Percentiles rank a stretch among this genome's conserved stretches.
Evolutionary conservation across 1,140 invertebrate species (phyloP).

Genomic region (Macrotrachela quadricornifera): DNA sequence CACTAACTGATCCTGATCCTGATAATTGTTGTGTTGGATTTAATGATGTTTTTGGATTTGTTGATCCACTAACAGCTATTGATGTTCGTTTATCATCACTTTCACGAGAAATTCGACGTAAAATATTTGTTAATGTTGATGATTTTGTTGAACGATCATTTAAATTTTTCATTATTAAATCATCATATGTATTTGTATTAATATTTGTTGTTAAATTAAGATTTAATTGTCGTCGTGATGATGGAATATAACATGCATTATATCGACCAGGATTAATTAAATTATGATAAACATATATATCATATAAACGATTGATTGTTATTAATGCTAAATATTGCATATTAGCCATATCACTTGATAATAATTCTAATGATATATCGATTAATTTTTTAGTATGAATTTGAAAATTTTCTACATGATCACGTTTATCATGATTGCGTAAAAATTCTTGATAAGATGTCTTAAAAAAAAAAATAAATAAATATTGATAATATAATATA

Average conservation of each 20-base stretch:
- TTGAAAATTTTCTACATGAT: conserved; percentile 3
- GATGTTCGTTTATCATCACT: background rate
- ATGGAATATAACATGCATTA: conserved; percentile 4
- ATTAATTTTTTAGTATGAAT: background rate
- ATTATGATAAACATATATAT: conserved; percentile 6
- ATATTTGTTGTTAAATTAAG: background rate
- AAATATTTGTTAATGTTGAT: background rate
- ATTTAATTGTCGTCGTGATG: background rate
- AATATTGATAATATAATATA: no score
- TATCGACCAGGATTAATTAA: conserved; percentile 6
- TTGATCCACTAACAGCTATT: background rate
- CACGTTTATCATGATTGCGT: background rate
- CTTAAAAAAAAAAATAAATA: background rate
- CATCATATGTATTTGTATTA: background rate
- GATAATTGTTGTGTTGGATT: no score
- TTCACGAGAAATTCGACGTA: background rate
- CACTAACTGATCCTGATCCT: no score
- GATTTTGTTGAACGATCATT: background rate
- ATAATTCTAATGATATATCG: conserved; percentile 4
- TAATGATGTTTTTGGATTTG: background rate
- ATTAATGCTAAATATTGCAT: conserved; percentile 4
- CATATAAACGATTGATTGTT: conserved; percentile 3
- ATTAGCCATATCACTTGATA: background rate
- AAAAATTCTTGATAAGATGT: background rate
- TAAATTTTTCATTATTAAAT: background rate